Base-by-base conservation (phyloP, 2,888 invertebrate genomes). In the Campoletis raptor region DNA sequence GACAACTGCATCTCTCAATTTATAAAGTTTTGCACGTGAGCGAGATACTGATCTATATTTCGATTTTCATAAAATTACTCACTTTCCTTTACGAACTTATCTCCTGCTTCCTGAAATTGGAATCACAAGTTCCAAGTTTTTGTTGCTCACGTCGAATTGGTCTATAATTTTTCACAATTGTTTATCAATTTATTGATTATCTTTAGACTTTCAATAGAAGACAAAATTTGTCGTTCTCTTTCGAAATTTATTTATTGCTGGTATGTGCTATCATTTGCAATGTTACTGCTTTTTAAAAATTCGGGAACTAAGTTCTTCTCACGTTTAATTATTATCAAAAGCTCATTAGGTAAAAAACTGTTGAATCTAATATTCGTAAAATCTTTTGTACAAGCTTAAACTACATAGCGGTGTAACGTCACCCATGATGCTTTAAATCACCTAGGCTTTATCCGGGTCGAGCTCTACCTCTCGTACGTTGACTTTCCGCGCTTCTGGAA, bases 401-500 rank as follows among this genome's bases (percentile, higher is more conserved):
- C 30, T 64, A 64, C 76, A 30, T 61, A 61, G 30, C 40, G 30
- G 45, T 76, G 42, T 10, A 76, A 30, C 64, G 76, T 48, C 61
- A 48, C 21, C 69, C n/a, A n/a, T 12, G 69, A 85, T 66, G 72
- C 54, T 45, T 83, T 86, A 86, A 85, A 88, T 64, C 48, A 12
- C 30, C 36, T 77, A 37, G 7, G 87, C 86, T 91, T 90, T 89
- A 92, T 92, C 90, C 90, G 90, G 91, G 91, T 92, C 92, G 92
- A 86, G 90, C 81, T 80, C 70, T 48, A 61, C n/a, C 87, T 89
- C 91, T 91, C 90, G 90, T 89, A 85, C 90, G 91, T 91, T 92
- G 91, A 93, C 92, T 92, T 92, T 92, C 90, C 91, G 91, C 89
- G 87, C 86, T 88, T 82, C 85, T 86, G 85, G 86, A 88, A 87